phyloP scores from a whole-genome alignment of 2,797 vertebrate genomes.

The Leptodactylus fallax region DNA sequence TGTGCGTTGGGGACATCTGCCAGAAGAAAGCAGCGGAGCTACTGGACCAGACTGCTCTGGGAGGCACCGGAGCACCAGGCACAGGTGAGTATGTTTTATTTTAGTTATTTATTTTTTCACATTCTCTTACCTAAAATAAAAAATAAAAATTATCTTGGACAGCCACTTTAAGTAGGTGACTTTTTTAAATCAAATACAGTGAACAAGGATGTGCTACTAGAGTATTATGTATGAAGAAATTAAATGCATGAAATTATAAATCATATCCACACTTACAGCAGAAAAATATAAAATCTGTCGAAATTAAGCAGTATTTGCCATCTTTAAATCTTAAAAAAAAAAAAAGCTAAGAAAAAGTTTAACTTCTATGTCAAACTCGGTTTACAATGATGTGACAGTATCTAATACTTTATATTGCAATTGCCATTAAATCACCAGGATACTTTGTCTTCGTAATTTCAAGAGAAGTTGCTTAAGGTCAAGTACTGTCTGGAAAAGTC shows the following conservation, averaged over 20 bases:
- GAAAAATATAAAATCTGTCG: neutral
- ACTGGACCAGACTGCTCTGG: too few relatives aligned
- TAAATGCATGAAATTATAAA: neutral
- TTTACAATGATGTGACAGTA: neutral
- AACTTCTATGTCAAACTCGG: neutral
- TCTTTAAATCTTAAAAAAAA: neutral
- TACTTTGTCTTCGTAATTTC: neutral
- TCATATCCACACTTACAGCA: too few relatives aligned
- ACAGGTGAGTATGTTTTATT: too few relatives aligned
- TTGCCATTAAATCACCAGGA: neutral
- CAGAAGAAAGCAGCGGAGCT: too few relatives aligned
- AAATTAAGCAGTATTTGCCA: neutral
- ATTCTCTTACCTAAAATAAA: too few relatives aligned
- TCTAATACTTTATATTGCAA: neutral
- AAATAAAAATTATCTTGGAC: too few relatives aligned
- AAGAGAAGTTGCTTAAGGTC: slow-evolving; percentile 23
- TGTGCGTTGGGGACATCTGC: too few relatives aligned
- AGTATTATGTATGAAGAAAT: neutral
- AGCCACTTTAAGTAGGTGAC: too few relatives aligned
- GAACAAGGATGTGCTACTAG: neutral
- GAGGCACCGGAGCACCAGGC: too few relatives aligned
- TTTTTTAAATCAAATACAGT: too few relatives aligned
- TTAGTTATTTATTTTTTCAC: too few relatives aligned
- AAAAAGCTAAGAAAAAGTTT: neutral
- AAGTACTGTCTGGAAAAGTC: slow-evolving; percentile 26